Base-by-base conservation (phyloP, 2,113 vertebrate genomes). In the Austrofundulus limnaeus region DNA sequence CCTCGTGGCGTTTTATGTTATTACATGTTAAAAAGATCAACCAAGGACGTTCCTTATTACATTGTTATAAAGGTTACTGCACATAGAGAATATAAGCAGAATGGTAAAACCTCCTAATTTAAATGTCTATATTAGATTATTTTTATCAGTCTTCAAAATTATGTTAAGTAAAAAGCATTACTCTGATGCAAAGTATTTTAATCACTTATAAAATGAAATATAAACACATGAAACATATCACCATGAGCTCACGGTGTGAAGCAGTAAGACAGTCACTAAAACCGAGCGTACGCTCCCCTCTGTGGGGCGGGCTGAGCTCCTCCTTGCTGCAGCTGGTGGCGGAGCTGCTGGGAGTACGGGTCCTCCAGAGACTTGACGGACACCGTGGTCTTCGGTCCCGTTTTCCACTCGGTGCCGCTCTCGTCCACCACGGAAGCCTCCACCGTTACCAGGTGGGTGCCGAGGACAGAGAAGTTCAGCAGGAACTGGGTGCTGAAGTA, bases 401-500 rank as follows among this genome's bases (percentile, higher is more conserved):
- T 98, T 86, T 95, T 98, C 96, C 96, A 98, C 39, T 96, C 90
- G 0, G 94, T 93, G 2, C 96, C 96, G 1, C 94, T 94, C 77
- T 94, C 93, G 0, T 99, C 97, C 81, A 94, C 94, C 62, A 98
- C 96, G 0, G 96, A 98, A 2, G 97, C 96, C 81, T 99, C 97
- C 62, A 99, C 97, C 0, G 94, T 94, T 62, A 99, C 96, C 10
- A 89, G 88, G 85, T 98, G 96, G 17, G 92, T 97, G 31, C 97
- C 97, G 58, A 98, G 89, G 61, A 97, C 86, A 16, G 94, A 89
- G 62, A 98, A 98, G 89, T 96, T 98, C 53, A 99, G 85, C 74
- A 99, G 83, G 79, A 99, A 99, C 70, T 98, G 97, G 46, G 96
- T 99, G 92, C 97, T 99, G 91, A 99, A 99, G 89, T 98, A 99